Conservation (phyloP, 1,140 invertebrate species). For the Diploscapter pachys region DNA sequence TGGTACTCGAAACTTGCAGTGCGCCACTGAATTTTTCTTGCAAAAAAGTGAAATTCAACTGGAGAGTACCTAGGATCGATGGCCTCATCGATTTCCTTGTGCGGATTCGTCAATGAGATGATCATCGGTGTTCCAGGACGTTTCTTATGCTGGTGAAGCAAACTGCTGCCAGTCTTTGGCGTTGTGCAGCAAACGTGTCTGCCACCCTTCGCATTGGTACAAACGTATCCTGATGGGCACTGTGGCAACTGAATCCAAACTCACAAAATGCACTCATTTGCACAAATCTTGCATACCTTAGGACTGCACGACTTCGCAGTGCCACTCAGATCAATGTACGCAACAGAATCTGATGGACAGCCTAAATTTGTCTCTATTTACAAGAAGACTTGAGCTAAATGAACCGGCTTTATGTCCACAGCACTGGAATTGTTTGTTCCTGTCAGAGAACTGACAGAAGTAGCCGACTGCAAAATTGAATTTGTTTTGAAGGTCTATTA, state of each 20-base stretch:
- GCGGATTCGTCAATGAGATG: background rate
- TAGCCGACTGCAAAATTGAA: conserved; percentile 31
- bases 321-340: conserved; percentile 44
- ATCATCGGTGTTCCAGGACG: conserved; percentile 3
- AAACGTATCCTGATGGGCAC: conserved; percentile 41
- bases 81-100: too few relatives aligned
- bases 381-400: conserved; percentile 2
- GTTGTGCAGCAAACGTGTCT: conserved; percentile 33
- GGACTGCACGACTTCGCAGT: conserved; percentile 40
- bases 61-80: too few relatives aligned
- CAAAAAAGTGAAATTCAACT: background rate
- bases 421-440: conserved; percentile 53
- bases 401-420: conserved; percentile 51
- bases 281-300: background rate
- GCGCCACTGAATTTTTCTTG: background rate
- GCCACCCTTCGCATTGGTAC: conserved; percentile 29
- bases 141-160: background rate
- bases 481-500: too few relatives aligned
- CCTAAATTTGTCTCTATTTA: conserved; percentile 23
- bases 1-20: background rate
- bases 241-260: background rate
- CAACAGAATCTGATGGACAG: conserved; percentile 46
- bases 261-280: too few relatives aligned
- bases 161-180: conserved; percentile 1
- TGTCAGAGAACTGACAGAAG: conserved; percentile 57